phyloP scores from a whole-genome alignment of 2,113 vertebrate genomes.

The Ceyx melanurus region DNA sequence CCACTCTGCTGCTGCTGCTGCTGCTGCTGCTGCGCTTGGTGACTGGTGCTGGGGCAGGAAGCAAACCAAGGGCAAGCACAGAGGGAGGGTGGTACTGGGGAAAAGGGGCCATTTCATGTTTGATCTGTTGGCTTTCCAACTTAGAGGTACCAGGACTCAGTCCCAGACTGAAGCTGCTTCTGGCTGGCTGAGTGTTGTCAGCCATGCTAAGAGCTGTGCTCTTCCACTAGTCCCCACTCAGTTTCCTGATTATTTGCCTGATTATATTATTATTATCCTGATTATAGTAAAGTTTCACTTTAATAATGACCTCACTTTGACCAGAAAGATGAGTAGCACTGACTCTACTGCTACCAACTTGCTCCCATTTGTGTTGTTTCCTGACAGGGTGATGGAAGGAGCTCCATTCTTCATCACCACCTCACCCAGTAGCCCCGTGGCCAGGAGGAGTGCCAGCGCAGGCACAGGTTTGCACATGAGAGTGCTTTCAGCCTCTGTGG shows the following conservation, averaged over 20 bases:
- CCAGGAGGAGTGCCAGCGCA: not conserved
- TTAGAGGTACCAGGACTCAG: not conserved
- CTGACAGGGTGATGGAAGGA: not conserved
- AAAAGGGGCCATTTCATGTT: not conserved
- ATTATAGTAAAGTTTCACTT: not conserved
- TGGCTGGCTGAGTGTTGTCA: not conserved
- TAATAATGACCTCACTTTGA: not conserved
- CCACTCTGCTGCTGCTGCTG: not conserved
- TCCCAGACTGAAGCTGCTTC: fast-evolving
- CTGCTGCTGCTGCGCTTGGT: not conserved
- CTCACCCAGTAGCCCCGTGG: not conserved
- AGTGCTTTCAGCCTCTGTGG: not conserved
- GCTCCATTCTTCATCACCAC: not conserved
- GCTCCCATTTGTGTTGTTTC: not conserved
- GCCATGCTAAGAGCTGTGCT: not conserved
- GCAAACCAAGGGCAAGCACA: not conserved
- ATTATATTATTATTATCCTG: too few relatives aligned
- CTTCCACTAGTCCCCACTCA: not conserved
- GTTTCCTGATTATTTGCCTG: too few relatives aligned
- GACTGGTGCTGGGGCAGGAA: not conserved
- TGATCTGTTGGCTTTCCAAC: not conserved
- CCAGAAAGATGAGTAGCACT: not conserved
- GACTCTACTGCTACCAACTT: not conserved
- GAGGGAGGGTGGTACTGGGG: not conserved
- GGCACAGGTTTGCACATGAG: not conserved